Conservation (phyloP, 2,888 invertebrate species). For the Ectropis crepuscularia region DNA sequence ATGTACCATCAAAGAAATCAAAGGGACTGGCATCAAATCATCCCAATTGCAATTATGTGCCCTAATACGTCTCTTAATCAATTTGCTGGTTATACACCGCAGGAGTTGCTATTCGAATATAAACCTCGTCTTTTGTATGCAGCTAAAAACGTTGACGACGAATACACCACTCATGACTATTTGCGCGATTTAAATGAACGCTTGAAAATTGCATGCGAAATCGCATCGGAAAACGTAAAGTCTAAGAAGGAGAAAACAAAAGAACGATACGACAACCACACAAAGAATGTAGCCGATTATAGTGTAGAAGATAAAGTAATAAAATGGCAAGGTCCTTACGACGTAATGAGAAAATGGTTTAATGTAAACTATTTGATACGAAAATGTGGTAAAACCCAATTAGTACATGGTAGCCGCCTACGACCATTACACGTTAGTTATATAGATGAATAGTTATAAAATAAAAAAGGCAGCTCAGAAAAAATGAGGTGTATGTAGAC, state of each 20-base stretch:
- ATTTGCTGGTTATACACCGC: slow-evolving; percentile 46
- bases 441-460: background rate
- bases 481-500: too few species aligned
- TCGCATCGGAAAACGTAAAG: slow-evolving; percentile 30
- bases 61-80: slow-evolving; percentile 49
- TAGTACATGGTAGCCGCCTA: slow-evolving; percentile 44
- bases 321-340: slow-evolving; percentile 52
- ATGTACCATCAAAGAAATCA: too few species aligned
- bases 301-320: slow-evolving; percentile 44
- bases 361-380: slow-evolving; percentile 44
- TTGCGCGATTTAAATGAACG: slow-evolving; percentile 49
- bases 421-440: slow-evolving; percentile 24
- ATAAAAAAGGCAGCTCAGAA: background rate
- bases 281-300: slow-evolving; percentile 43
- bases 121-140: slow-evolving; percentile 48
- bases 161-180: slow-evolving; percentile 47
- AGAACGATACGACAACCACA: slow-evolving; percentile 45
- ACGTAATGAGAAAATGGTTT: slow-evolving; percentile 45
- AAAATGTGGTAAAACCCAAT: slow-evolving; percentile 35
- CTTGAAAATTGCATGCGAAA: slow-evolving; percentile 44
- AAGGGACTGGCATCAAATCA: too few species aligned
- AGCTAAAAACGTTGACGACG: slow-evolving; percentile 19
- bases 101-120: slow-evolving; percentile 51
- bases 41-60: too few species aligned
- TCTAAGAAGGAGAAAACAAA: slow-evolving; percentile 52